Evolutionary conservation across 2,888 invertebrate species (phyloP).

Genomic region (Chirona hameri): DNA sequence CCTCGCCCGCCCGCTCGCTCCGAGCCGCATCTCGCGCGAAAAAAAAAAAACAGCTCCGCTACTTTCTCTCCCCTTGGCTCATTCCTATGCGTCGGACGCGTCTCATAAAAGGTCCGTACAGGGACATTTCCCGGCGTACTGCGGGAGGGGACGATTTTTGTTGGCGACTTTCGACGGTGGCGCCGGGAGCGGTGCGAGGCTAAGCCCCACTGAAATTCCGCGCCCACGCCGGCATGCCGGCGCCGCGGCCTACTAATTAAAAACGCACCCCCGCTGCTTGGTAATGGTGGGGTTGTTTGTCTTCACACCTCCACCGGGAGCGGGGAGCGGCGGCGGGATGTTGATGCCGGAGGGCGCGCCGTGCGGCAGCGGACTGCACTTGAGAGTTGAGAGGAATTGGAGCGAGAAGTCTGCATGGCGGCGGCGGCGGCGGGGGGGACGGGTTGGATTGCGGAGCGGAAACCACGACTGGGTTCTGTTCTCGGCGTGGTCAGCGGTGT

Average conservation of each 20-base stretch:
- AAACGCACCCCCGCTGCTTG: background rate
- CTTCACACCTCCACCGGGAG: background rate
- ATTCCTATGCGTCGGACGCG: background rate
- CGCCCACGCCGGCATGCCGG: background rate
- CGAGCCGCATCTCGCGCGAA: background rate
- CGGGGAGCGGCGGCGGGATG: background rate
- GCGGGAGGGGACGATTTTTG: background rate
- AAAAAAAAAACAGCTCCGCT: background rate
- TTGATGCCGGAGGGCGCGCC: background rate
- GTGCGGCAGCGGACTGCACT: background rate
- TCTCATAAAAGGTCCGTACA: constrained; percentile 23
- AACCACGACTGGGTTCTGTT: too few species aligned
- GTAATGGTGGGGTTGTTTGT: background rate
- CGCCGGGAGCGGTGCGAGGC: background rate
- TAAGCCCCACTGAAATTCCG: background rate
- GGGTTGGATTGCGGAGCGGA: too few species aligned
- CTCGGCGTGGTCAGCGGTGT: too few species aligned
- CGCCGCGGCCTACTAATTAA: background rate
- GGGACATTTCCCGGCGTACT: background rate
- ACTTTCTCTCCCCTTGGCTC: constrained; percentile 10
- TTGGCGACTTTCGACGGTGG: background rate
- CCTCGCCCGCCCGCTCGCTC: background rate
- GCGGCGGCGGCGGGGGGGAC: background rate
- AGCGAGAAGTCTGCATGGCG: background rate
- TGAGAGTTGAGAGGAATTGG: background rate